A percentile compares a stretch with the other conserved stretches of the same genome.
phyloP scores from a whole-genome alignment of 2,113 vertebrate species.

The Sula dactylatra region DNA sequence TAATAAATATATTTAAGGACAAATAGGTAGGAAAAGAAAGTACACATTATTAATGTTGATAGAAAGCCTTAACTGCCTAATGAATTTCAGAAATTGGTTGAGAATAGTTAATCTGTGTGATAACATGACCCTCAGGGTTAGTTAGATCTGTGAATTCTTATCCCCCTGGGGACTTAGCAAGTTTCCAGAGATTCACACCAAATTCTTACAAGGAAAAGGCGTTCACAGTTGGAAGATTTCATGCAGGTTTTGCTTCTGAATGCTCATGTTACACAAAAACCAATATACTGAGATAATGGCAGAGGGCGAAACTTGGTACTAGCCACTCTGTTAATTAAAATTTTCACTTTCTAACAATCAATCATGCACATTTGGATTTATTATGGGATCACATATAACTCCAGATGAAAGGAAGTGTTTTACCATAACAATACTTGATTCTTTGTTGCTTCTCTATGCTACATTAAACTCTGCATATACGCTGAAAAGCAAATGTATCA shows the following conservation, averaged over 20 bases:
- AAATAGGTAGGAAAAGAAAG: constrained; percentile 55
- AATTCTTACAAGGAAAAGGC: not conserved
- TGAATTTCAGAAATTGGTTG: constrained; percentile 63
- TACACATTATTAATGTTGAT: constrained; percentile 62
- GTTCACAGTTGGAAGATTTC: constrained; percentile 11
- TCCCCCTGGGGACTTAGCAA: constrained; percentile 6
- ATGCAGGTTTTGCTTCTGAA: constrained; percentile 22
- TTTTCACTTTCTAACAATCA: constrained; percentile 12
- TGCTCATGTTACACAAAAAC: not conserved
- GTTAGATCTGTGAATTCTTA: constrained; percentile 59
- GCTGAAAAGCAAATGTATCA: constrained; percentile 6
- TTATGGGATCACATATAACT: constrained; percentile 4
- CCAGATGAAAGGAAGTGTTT: constrained; percentile 24
- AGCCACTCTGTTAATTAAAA: constrained; percentile 3
- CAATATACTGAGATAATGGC: not conserved
- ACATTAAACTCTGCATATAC: not conserved
- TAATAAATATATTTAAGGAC: constrained; percentile 49
- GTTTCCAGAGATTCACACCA: constrained; percentile 36
- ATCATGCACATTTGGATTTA: not conserved
- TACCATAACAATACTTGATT: constrained; percentile 12
- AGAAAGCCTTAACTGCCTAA: constrained; percentile 60
- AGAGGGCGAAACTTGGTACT: not conserved
- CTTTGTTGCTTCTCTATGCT: constrained; percentile 1
- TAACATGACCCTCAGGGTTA: constrained; percentile 61
- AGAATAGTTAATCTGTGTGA: constrained; percentile 61